Evolutionary conservation across 2,888 invertebrate genomes (phyloP).

Genomic region (Mycalesis mineus): DNA sequence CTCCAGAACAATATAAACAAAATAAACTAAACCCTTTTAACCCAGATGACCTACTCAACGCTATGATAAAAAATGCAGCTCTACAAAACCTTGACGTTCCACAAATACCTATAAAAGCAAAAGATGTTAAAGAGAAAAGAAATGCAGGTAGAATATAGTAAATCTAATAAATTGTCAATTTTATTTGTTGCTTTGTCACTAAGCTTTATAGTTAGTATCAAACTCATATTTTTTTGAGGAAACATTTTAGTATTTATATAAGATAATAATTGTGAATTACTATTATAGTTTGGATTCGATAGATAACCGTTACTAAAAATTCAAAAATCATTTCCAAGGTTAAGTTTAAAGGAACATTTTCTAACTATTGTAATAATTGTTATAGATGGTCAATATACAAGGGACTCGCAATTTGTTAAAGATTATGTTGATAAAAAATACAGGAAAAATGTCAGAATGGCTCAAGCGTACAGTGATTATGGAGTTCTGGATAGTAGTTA

Average conservation of each 20-base stretch:
- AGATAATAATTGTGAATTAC: no score
- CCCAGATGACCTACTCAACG: slow-evolving; percentile 54
- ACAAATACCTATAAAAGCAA: slow-evolving; percentile 26
- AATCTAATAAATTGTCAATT: no score
- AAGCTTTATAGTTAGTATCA: no score
- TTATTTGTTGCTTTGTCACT: no score
- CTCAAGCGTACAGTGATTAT: slow-evolving; percentile 70
- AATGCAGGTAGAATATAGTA: slow-evolving; percentile 23
- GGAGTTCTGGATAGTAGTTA: slow-evolving; percentile 49
- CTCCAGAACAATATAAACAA: not conserved
- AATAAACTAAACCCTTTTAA: slow-evolving; percentile 33
- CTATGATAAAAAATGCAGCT: slow-evolving; percentile 44
- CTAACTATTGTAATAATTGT: not conserved
- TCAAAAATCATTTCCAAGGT: no score
- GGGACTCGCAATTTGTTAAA: slow-evolving; percentile 54
- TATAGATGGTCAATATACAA: slow-evolving; percentile 31
- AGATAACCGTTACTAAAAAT: no score
- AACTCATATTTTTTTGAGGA: no score
- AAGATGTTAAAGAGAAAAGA: slow-evolving; percentile 29
- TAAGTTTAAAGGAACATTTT: no score
- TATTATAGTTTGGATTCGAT: no score
- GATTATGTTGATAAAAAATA: slow-evolving; percentile 50
- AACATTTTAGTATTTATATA: no score
- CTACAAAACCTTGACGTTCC: slow-evolving; percentile 35
- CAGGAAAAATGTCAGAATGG: slow-evolving; percentile 46